Evolutionary conservation across 2,888 invertebrate species (phyloP), one percentile per base, ranked within the genome.

Genomic region (Spilarctia lutea): DNA sequence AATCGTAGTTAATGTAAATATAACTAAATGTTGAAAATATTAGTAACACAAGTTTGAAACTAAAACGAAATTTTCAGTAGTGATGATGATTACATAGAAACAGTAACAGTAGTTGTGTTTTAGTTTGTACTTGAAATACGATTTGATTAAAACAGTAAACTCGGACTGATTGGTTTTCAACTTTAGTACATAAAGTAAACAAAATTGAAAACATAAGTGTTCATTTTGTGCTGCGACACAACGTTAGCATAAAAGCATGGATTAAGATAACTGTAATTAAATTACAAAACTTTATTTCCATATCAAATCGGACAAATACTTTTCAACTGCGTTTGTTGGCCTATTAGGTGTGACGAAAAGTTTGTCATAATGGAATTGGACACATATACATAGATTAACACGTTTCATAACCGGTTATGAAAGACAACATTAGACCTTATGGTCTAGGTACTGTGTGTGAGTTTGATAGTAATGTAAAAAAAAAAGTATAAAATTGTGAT

Each of bases 101-200:
- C 45, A 45, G 3, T 45, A 48, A 48, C n/a, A n/a, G n/a, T n/a
- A n/a, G n/a, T 56, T 56, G n/a, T 56, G 52, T 56, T 56, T 56
- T 56, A n/a, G 10, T 56, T 56, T 56, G 52, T 27, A 4, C 42
- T 75, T 35, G n/a, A 76, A 76, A 80, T 65, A 73, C 69, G 18
- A 73, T 75, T 80, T 67, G 72, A 78, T 78, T 66, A 78, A 81
- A 82, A 79, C 42, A 73, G 79, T 72, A 80, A 84, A 84, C 71
- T 75, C n/a, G 13, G 35, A 18, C 13, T 75, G 81, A 84, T 83
- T 76, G 82, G 68, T 78, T 78, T 76, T 82, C 60, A 79, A 77
- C 67, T 70, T 75, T 42, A 30, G 81, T 67, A 81, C 65, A 83
- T 69, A 84, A 76, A 70, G 65, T 68, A 67, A 67, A 52, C 27